Evolutionary conservation across 2,113 vertebrate genomes (phyloP).

Genomic region (Bubo blakistoni): DNA sequence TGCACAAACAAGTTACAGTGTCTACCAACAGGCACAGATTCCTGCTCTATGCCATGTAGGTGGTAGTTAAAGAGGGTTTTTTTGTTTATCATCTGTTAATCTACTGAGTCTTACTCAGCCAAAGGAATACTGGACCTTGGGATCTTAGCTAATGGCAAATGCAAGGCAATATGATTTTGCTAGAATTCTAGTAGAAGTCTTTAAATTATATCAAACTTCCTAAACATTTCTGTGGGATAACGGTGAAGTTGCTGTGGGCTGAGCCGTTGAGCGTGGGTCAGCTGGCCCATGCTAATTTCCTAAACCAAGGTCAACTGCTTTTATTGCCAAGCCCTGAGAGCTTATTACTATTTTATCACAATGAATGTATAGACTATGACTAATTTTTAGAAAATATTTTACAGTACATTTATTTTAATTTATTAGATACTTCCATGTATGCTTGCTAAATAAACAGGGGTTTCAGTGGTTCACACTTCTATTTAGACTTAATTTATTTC

Average conservation of each 20-base stretch:
- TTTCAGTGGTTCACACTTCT: background rate
- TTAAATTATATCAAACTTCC: background rate
- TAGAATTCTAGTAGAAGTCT: background rate
- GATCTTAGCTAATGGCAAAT: background rate
- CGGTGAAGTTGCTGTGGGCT: background rate
- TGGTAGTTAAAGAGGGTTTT: background rate
- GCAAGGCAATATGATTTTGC: background rate
- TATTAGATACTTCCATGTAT: accelerated
- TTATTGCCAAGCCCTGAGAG: background rate
- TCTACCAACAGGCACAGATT: background rate
- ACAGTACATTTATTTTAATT: background rate
- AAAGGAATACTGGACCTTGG: background rate
- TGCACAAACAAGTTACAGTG: no score
- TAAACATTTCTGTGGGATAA: background rate
- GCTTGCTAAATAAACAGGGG: background rate
- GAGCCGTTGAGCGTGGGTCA: background rate
- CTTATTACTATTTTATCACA: background rate
- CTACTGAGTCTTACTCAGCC: background rate
- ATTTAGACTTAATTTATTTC: background rate
- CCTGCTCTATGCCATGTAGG: background rate
- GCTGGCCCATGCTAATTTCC: accelerated
- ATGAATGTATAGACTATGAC: background rate
- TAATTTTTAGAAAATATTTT: background rate
- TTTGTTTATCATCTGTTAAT: background rate
- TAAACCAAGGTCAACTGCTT: background rate